phyloP scores from a whole-genome alignment of 2,113 vertebrate genomes.

The Phoenicopterus ruber region DNA sequence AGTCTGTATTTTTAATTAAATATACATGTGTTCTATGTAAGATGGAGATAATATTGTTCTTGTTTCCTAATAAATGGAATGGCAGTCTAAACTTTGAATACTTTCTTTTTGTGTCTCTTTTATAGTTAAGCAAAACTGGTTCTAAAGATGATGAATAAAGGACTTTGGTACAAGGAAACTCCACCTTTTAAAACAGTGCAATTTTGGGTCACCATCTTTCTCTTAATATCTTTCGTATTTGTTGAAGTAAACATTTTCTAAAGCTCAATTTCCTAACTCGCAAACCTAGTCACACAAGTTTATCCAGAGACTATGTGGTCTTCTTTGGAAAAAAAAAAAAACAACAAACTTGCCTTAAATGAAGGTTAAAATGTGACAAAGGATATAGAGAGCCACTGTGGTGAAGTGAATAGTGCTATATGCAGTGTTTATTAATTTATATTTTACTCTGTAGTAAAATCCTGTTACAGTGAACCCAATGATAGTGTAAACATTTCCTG shows the following conservation, averaged over 20 bases:
- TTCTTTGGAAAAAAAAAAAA: conserved; percentile 8
- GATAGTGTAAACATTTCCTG: conserved; percentile 30
- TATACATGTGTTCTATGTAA: neutral
- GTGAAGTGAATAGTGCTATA: conserved; percentile 21
- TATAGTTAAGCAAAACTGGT: conserved; percentile 93
- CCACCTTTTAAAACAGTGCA: conserved; percentile 54
- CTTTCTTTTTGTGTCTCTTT: conserved; percentile 68
- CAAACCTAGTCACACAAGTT: conserved; percentile 37
- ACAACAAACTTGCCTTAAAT: conserved; percentile 70
- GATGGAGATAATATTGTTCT: conserved; percentile 14
- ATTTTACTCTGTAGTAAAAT: conserved; percentile 53
- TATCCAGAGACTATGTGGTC: conserved; percentile 38
- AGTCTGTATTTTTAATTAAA: neutral
- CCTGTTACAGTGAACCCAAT: conserved; percentile 36
- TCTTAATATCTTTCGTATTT: conserved; percentile 33
- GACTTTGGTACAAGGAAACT: conserved; percentile 50
- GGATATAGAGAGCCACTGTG: neutral
- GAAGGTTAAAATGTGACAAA: conserved; percentile 58
- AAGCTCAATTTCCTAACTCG: conserved; percentile 46
- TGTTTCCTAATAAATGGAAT: conserved; percentile 40
- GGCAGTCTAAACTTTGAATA: conserved; percentile 20
- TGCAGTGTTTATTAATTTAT: conserved; percentile 51
- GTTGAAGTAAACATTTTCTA: conserved; percentile 69
- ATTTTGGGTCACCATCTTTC: conserved; percentile 56
- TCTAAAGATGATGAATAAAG: conserved; percentile 89